Percentiles rank a stretch among this genome's conserved stretches.
Conservation (phyloP, 1,140 invertebrate genomes). For the Potamilus streckersoni region DNA sequence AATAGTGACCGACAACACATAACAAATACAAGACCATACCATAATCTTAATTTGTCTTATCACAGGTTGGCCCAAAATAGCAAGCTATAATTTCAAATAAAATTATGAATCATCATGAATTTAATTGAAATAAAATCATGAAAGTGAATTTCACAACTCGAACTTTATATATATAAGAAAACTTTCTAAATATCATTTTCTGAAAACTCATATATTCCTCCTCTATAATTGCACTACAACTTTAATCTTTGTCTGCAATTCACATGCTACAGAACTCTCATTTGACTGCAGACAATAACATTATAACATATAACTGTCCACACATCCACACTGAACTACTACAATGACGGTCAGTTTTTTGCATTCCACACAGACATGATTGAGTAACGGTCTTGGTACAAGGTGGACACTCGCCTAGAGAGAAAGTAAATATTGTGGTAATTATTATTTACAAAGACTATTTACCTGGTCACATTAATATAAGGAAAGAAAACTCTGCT, state of each 20-base stretch:
- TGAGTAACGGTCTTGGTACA: slow-evolving; percentile 81
- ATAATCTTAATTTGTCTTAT: too few relatives aligned
- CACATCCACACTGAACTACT: slow-evolving; percentile 81
- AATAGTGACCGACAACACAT: too few relatives aligned
- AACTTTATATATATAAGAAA: neutral
- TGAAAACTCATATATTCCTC: neutral
- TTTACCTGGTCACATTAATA: too few relatives aligned
- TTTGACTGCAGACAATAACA: neutral
- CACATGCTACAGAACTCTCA: too few relatives aligned
- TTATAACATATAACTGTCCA: slow-evolving; percentile 53
- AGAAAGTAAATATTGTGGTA: neutral
- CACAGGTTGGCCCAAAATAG: too few relatives aligned
- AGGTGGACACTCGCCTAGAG: slow-evolving; percentile 76
- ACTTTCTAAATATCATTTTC: neutral
- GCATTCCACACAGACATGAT: slow-evolving; percentile 77
- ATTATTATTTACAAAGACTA: too few relatives aligned
- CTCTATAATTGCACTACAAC: neutral
- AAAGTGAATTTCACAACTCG: neutral
- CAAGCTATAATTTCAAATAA: too few relatives aligned
- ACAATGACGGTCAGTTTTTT: slow-evolving; percentile 76
- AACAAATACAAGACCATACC: too few relatives aligned
- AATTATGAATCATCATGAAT: too few relatives aligned
- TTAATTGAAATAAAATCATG: neutral
- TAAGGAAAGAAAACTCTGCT: too few relatives aligned
- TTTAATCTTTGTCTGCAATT: neutral